phyloP scores from a whole-genome alignment of 2,113 vertebrate genomes.

The Casuarius casuarius region DNA sequence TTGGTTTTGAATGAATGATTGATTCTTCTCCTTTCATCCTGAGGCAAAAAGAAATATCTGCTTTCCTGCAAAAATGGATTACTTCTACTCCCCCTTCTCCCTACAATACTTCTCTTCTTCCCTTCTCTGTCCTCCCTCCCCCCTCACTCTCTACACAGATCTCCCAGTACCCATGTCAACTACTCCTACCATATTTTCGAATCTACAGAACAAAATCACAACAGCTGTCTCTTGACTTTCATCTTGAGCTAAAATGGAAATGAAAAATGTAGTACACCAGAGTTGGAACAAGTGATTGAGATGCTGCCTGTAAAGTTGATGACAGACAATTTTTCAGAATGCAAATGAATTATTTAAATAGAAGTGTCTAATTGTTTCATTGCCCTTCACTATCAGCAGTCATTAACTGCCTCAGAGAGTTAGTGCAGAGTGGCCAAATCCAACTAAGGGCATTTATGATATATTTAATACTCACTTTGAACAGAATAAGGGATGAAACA shows the following conservation, averaged over 20 bases:
- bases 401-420: background rate
- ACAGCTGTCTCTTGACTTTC: conserved; percentile 30
- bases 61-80: background rate
- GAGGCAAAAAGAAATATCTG: conserved; percentile 1
- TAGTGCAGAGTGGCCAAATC: background rate
- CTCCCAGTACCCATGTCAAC: background rate
- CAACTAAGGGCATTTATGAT: background rate
- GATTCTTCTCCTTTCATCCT: conserved; percentile 11
- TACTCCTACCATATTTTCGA: conserved; percentile 1
- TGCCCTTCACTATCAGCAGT: background rate
- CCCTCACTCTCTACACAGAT: background rate
- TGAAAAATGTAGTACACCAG: background rate
- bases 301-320: background rate
- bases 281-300: background rate
- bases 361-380: conserved; percentile 22
- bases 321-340: background rate
- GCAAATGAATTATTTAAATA: conserved; percentile 41
- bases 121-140: background rate
- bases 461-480: background rate
- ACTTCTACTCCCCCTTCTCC: background rate
- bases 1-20: background rate
- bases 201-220: conserved; percentile 23
- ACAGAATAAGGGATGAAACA: background rate
- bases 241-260: conserved; percentile 41
- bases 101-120: background rate